phyloP scores from a whole-genome alignment of 2,888 invertebrate species.

The Boloria selene region DNA sequence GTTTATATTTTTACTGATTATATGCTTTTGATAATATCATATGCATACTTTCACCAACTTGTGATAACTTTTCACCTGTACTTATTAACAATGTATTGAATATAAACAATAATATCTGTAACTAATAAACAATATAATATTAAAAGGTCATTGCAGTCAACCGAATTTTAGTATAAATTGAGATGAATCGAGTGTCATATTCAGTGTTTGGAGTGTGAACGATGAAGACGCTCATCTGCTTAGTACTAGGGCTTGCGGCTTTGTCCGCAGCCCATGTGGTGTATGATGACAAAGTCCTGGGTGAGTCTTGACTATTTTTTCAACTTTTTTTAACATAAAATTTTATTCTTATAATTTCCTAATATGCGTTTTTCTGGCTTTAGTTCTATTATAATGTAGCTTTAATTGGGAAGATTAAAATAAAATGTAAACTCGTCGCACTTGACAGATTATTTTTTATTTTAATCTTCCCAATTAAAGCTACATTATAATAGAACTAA shows the following conservation, averaged over 20 bases:
- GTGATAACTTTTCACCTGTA: constrained; percentile 35
- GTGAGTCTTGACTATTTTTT: constrained; percentile 27
- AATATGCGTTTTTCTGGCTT: too few species aligned
- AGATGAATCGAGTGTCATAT: constrained; percentile 19
- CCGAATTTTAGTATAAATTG: constrained; percentile 37
- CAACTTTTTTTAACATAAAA: too few species aligned
- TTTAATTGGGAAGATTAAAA: too few species aligned
- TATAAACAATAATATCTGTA: constrained; percentile 7
- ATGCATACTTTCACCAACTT: constrained; percentile 21
- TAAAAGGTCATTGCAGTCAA: constrained; percentile 27
- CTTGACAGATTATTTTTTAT: too few species aligned
- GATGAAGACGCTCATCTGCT: constrained; percentile 41
- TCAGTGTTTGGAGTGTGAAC: constrained; percentile 26
- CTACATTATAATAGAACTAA: too few species aligned
- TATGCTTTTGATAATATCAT: neutral
- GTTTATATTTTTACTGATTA: constrained; percentile 14
- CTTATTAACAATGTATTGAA: constrained; percentile 13
- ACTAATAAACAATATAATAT: constrained; percentile 23
- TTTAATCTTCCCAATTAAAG: too few species aligned
- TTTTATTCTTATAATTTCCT: too few species aligned
- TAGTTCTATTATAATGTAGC: too few species aligned
- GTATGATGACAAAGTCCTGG: constrained; percentile 34
- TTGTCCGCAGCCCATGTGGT: constrained; percentile 41
- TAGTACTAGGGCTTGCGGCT: constrained; percentile 42
- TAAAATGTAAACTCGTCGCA: too few species aligned